phyloP scores from a whole-genome alignment of 2,888 invertebrate species.

The Drosophila picticornis region DNA sequence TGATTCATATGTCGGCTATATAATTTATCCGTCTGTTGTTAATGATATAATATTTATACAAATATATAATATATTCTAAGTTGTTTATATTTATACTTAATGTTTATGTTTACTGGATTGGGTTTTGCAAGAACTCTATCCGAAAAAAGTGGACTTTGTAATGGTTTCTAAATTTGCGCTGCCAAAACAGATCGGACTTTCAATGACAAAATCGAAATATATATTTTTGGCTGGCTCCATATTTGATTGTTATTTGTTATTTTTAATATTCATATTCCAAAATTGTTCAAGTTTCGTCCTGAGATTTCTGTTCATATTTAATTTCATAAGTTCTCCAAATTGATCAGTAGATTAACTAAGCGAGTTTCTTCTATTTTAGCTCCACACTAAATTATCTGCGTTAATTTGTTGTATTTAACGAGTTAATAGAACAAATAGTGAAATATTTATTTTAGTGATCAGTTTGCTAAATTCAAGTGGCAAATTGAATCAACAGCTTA shows the following conservation, averaged over 20 bases:
- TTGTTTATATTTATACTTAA: background rate
- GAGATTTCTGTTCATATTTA: background rate
- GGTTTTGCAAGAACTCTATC: background rate
- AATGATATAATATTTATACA: too few relatives aligned
- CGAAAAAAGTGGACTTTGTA: background rate
- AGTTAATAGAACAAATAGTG: background rate
- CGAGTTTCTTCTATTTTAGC: background rate
- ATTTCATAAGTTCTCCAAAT: background rate
- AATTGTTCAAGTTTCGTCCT: background rate
- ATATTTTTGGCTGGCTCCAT: background rate
- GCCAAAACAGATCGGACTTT: background rate
- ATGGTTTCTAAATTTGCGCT: background rate
- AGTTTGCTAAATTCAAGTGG: too few relatives aligned
- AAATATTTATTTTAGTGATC: background rate
- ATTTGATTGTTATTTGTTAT: background rate
- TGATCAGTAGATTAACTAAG: background rate
- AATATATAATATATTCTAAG: background rate
- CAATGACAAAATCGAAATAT: background rate
- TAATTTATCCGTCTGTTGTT: background rate
- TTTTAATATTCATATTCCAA: background rate
- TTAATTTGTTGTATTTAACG: background rate
- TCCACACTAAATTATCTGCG: background rate
- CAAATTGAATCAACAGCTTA: constrained; percentile 9
- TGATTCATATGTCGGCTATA: background rate
- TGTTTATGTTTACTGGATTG: background rate